Conservation (phyloP, 1,140 invertebrate species). For the Philotrypesis tridentata region DNA sequence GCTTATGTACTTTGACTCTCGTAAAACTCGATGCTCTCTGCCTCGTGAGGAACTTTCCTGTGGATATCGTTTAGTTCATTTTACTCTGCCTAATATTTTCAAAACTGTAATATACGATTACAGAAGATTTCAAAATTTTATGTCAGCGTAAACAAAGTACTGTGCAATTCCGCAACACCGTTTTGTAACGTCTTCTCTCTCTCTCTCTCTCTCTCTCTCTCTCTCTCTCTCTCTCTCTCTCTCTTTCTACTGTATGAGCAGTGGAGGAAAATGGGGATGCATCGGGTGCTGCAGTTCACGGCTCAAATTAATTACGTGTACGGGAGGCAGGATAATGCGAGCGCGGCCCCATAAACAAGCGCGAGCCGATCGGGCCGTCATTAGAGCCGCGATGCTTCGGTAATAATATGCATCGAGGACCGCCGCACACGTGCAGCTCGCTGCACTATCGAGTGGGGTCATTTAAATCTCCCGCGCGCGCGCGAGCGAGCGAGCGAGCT, state of each 20-base stretch:
- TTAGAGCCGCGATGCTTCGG: constrained; percentile 59
- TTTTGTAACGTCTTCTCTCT: no score
- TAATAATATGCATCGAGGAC: constrained; percentile 63
- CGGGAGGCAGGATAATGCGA: neutral
- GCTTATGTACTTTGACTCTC: constrained; percentile 37
- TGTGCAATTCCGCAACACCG: no score
- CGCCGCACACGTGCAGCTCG: constrained; percentile 54
- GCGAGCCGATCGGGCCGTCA: constrained; percentile 61
- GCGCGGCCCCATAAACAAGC: constrained; percentile 63
- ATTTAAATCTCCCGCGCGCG: constrained; percentile 39
- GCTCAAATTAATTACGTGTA: constrained; percentile 63
- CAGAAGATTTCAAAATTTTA: no score
- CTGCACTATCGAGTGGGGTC: neutral
- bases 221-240: constrained; percentile 24
- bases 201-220: constrained; percentile 29
- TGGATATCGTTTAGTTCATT: neutral
- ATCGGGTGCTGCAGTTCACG: neutral
- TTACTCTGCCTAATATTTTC: neutral
- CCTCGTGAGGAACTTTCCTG: constrained; percentile 8
- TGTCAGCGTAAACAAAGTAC: no score
- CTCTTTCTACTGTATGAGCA: no score
- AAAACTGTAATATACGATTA: no score
- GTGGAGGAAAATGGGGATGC: neutral
- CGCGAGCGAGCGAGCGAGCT: neutral
- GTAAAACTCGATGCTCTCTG: neutral